Percentiles rank a stretch among this genome's conserved stretches.
Conservation (phyloP, 1,140 invertebrate species). For the Drosophila grimshawi region DNA sequence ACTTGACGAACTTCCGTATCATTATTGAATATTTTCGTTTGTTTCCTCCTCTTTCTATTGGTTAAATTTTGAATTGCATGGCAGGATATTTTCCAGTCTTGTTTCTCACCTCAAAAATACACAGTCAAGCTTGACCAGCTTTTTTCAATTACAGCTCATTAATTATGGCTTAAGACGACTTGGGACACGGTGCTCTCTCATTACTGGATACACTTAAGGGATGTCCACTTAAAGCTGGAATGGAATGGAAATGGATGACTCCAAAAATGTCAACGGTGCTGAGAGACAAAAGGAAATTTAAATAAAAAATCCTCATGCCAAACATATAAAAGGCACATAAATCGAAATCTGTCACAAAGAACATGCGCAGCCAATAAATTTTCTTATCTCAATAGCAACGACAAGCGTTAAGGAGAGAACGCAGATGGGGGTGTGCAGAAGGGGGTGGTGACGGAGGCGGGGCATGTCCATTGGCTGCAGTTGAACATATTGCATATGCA, state of each 20-base stretch:
- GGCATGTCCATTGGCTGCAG: conserved; percentile 56
- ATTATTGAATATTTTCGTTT: not conserved
- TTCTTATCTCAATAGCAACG: conserved; percentile 82
- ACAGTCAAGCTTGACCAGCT: not conserved
- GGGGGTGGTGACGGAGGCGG: not conserved
- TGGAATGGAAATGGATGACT: not conserved
- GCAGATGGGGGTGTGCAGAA: not conserved
- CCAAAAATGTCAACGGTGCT: conserved; percentile 38
- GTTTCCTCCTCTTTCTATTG: not conserved
- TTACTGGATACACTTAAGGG: conserved; percentile 44
- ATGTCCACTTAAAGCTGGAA: conserved; percentile 35
- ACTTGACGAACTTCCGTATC: no score
- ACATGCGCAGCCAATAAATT: conserved; percentile 83
- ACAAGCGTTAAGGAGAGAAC: conserved; percentile 72
- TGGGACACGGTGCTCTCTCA: conserved; percentile 30
- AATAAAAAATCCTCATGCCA: conserved; percentile 62
- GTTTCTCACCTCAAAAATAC: not conserved
- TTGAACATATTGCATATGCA: conserved; percentile 78
- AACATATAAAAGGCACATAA: conserved; percentile 76
- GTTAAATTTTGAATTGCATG: not conserved
- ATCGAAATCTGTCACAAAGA: conserved; percentile 83
- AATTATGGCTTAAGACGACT: conserved; percentile 26
- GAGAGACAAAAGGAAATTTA: conserved; percentile 69
- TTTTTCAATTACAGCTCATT: conserved; percentile 44
- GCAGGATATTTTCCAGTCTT: not conserved